A percentile compares a stretch with the other conserved stretches of the same genome.
Evolutionary conservation across 2,888 invertebrate genomes (phyloP).

Genomic region (Tortrix viridana): DNA sequence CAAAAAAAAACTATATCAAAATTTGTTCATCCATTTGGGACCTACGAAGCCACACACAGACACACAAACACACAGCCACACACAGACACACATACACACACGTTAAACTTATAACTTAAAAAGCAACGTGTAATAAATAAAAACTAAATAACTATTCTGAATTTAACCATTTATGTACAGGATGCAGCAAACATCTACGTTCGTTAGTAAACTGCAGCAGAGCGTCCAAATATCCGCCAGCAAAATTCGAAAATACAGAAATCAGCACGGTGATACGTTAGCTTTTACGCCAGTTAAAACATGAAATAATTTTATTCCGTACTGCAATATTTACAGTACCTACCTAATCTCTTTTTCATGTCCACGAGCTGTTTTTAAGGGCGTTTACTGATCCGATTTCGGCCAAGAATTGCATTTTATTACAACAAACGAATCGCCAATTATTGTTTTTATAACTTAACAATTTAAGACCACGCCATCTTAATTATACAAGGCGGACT

Average conservation of each 20-base stretch:
- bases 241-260: conserved; percentile 6
- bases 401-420: conserved; percentile 22
- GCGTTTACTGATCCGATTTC: conserved; percentile 7
- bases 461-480: conserved; percentile 27
- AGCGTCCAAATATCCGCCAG: conserved; percentile 8
- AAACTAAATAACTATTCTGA: too few species aligned
- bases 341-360: not conserved
- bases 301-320: conserved; percentile 1
- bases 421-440: conserved; percentile 24
- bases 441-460: conserved; percentile 33
- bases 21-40: too few species aligned
- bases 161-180: not conserved
- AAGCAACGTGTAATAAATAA: too few species aligned
- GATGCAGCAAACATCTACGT: conserved; percentile 18
- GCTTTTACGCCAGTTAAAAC: conserved; percentile 13
- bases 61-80: too few species aligned
- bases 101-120: too few species aligned
- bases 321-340: not conserved
- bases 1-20: too few species aligned
- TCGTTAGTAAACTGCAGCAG: conserved; percentile 27
- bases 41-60: too few species aligned
- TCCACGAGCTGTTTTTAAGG: not conserved
- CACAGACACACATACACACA: too few species aligned
- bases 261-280: conserved; percentile 20
- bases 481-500: conserved; percentile 26